A percentile compares a stretch with the other conserved stretches of the same genome.
Evolutionary conservation across 2,888 invertebrate genomes (phyloP).

Genomic region (Nephrotoma appendiculata): DNA sequence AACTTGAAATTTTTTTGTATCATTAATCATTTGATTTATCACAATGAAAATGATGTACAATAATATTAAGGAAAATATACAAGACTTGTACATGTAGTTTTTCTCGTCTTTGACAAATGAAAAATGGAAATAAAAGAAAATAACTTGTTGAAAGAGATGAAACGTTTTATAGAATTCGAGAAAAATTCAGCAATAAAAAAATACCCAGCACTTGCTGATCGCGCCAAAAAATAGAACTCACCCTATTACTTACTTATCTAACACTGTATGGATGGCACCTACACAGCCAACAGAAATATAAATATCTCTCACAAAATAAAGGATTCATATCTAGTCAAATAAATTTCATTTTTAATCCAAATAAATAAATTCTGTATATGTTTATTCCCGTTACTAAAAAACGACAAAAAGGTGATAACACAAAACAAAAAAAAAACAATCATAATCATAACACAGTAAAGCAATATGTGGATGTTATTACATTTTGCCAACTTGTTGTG

Average conservation of each 20-base stretch:
- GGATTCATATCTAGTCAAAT: not conserved
- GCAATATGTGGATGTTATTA: not conserved
- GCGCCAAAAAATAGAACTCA: not conserved
- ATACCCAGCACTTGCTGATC: not conserved
- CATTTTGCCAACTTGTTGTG: not conserved
- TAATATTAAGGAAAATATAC: not conserved
- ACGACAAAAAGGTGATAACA: not conserved
- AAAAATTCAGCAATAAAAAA: not conserved
- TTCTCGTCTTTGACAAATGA: not conserved
- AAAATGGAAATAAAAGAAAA: not conserved
- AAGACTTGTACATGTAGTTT: not conserved
- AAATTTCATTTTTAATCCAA: not conserved
- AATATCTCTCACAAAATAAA: not conserved
- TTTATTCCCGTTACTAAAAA: not conserved
- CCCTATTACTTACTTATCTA: not conserved
- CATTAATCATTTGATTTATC: not conserved
- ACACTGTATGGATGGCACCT: not conserved
- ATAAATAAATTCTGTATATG: not conserved
- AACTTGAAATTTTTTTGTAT: not conserved
- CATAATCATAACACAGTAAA: not conserved
- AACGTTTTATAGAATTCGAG: not conserved
- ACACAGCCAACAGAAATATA: not conserved
- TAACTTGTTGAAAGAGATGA: not conserved
- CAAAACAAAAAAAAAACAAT: not conserved
- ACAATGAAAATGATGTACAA: not conserved